These are phyloP conservation scores for Embidobia sp. DNA, from an alignment of 2,888 invertebrate genomes.

Conservation along the genomic window DNA sequence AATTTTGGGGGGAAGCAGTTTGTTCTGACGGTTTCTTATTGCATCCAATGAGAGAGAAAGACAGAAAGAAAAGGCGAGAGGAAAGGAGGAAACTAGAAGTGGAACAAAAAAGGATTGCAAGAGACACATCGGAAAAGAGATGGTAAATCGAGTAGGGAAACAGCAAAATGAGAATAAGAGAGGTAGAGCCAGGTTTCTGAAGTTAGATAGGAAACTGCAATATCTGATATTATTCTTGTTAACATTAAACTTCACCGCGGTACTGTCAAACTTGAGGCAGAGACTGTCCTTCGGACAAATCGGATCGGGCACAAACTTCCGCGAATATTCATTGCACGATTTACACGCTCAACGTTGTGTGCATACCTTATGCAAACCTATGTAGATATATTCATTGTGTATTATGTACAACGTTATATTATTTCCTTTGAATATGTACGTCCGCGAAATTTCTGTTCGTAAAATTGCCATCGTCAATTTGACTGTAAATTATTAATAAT, in stretches of 20 bases:
- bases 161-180: slow-evolving; percentile 31
- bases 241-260: slow-evolving; percentile 61
- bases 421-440: slow-evolving; percentile 58
- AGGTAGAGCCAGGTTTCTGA: slow-evolving; percentile 34
- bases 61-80: slow-evolving; percentile 36
- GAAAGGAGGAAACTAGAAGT: slow-evolving; percentile 14
- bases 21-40: slow-evolving; percentile 68
- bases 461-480: slow-evolving; percentile 44
- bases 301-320: slow-evolving; percentile 63
- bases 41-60: slow-evolving; percentile 31
- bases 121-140: slow-evolving; percentile 27
- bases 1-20: slow-evolving; percentile 69
- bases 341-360: slow-evolving; percentile 63
- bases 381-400: slow-evolving; percentile 65
- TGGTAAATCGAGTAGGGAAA: not conserved
- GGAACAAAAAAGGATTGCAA: slow-evolving; percentile 29
- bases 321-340: slow-evolving; percentile 66
- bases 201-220: slow-evolving; percentile 64
- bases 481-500: slow-evolving; percentile 34
- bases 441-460: slow-evolving; percentile 45
- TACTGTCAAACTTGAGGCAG: slow-evolving; percentile 64
- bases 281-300: slow-evolving; percentile 65
- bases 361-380: slow-evolving; percentile 63
- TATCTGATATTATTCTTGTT: slow-evolving; percentile 66
- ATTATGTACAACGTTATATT: slow-evolving; percentile 58